Evolutionary conservation across 2,888 invertebrate species (phyloP).

Genomic region (Hemithea aestivaria): DNA sequence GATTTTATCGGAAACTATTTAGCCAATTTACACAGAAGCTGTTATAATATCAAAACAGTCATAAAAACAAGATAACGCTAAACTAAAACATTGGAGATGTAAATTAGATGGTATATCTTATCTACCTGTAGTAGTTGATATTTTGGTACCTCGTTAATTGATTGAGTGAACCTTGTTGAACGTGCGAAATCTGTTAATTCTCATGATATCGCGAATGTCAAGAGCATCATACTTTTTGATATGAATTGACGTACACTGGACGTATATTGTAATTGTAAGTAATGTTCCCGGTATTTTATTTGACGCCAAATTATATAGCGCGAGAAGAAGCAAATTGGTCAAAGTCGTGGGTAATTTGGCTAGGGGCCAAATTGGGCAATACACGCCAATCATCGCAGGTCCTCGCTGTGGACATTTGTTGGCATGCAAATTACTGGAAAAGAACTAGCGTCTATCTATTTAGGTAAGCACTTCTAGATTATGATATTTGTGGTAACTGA

Average conservation of each 20-base stretch:
- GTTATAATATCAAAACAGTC: neutral
- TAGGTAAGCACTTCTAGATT: conserved; percentile 3
- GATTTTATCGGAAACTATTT: conserved; percentile 1
- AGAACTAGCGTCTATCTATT: neutral
- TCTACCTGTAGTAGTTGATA: conserved; percentile 4
- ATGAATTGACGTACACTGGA: conserved; percentile 2
- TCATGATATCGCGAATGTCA: neutral
- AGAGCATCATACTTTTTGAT: neutral
- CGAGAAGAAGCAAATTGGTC: conserved; percentile 36
- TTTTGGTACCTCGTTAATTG: conserved; percentile 11
- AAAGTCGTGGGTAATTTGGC: conserved; percentile 45
- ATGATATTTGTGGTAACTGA: neutral
- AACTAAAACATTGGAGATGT: conserved; percentile 8
- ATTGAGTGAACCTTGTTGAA: conserved; percentile 1
- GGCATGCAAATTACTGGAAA: conserved; percentile 18
- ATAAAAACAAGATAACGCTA: conserved; percentile 9
- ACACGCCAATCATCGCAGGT: conserved; percentile 35
- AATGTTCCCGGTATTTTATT: conserved; percentile 9
- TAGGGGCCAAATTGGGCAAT: conserved; percentile 37
- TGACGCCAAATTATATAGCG: conserved; percentile 17
- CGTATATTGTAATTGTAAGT: conserved; percentile 9
- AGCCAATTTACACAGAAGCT: neutral
- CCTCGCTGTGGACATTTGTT: conserved; percentile 21
- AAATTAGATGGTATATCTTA: conserved; percentile 12
- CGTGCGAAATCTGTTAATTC: neutral